These are phyloP conservation scores for Beaufortia kweichowensis DNA, from an alignment of 2,113 vertebrate genomes.

Conservation along the genomic window DNA sequence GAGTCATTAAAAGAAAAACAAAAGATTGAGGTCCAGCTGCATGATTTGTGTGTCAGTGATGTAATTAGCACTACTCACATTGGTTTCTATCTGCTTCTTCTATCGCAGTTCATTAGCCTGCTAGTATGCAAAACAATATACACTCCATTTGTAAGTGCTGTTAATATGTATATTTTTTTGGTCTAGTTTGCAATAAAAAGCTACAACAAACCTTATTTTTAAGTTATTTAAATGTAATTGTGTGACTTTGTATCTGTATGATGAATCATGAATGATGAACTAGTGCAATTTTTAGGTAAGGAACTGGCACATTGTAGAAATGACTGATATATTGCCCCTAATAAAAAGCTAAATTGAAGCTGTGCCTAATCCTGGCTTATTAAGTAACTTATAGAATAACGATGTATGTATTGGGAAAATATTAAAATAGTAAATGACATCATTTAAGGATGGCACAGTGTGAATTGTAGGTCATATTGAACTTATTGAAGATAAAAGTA, in stretches of 20 bases:
- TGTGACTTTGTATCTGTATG: neutral
- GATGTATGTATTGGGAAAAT: neutral
- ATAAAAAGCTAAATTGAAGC: neutral
- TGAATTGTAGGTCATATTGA: neutral
- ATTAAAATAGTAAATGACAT: neutral
- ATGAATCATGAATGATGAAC: too few relatives aligned
- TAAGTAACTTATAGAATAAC: neutral
- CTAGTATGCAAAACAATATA: conserved; percentile 19
- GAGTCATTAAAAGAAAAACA: neutral
- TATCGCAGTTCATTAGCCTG: conserved; percentile 22
- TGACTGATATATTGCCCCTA: neutral
- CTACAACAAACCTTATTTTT: neutral
- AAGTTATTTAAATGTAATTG: neutral
- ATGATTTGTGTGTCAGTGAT: neutral
- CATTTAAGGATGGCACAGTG: neutral
- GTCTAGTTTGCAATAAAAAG: conserved; percentile 1
- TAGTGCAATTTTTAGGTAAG: too few relatives aligned
- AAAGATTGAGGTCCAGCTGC: neutral
- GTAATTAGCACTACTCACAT: neutral
- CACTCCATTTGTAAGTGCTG: neutral
- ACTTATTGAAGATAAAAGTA: neutral
- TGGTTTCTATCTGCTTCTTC: neutral
- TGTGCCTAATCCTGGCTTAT: neutral
- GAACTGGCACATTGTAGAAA: neutral
- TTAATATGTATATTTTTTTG: conserved; percentile 10